Evolutionary conservation across 2,797 vertebrate genomes (phyloP).

Genomic region (Siniperca scherzeri): DNA sequence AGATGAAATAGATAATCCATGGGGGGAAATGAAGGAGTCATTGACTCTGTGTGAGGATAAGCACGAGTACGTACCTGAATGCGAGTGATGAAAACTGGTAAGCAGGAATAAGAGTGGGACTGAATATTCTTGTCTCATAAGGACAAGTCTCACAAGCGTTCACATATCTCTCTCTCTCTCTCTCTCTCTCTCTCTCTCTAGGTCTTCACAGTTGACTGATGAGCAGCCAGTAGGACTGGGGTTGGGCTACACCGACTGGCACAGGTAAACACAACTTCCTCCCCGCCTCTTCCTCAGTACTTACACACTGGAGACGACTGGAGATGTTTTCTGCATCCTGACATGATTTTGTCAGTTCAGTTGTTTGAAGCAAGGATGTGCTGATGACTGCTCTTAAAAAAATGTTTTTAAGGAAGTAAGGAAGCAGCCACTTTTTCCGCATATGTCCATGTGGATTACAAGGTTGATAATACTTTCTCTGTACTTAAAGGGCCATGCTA

Average conservation of each 20-base stretch:
- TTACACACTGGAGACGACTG: conserved; percentile 5
- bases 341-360: conserved; percentile 24
- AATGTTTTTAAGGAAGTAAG: conserved; percentile 12
- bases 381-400: conserved; percentile 2
- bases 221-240: conserved; percentile 63
- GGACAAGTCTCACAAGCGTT: conserved; percentile 19
- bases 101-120: conserved; percentile 35
- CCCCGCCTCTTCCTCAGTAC: neutral
- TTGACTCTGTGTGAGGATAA: conserved; percentile 20
- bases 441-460: conserved; percentile 14
- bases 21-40: conserved; percentile 10
- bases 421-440: conserved; percentile 1
- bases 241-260: conserved; percentile 58
- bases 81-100: conserved; percentile 50
- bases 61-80: conserved; percentile 18
- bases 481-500: neutral
- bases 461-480: conserved; percentile 1
- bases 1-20: conserved; percentile 43
- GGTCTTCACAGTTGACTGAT: conserved; percentile 68
- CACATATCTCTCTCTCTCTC: conserved; percentile 3
- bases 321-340: conserved; percentile 19
- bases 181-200: conserved; percentile 37
- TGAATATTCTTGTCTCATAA: conserved; percentile 39
- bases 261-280: conserved; percentile 71
- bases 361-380: conserved; percentile 24